Evolutionary conservation across 2,888 invertebrate species (phyloP), one percentile per base, ranked within the genome.

Genomic region (Lasiommata megera): DNA sequence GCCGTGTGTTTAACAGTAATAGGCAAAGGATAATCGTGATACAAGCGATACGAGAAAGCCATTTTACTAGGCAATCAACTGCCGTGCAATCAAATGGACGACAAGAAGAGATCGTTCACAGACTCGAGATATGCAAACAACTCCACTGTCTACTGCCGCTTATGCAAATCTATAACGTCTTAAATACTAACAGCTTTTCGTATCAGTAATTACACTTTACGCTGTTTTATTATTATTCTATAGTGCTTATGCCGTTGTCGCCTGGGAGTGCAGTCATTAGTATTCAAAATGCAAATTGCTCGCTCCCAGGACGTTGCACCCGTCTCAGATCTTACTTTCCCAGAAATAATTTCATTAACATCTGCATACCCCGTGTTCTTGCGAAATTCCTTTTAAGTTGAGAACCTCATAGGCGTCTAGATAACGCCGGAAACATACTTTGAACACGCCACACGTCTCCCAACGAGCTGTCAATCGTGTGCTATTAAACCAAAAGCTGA

Each of bases 331-430:
- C 82, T 82, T 79, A 82, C 83, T 85, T 88, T 88, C 86, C 77
- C 80, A 85, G 86, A 86, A 88, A 87, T 87, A 84, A 88, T 88
- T 87, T 85, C 83, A 85, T 87, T 86, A 86, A 84, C 84, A 84
- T 84, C 84, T 80, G 80, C 84, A 84, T 84, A 83, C 79, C 76
- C 77, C 62, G 55, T 66, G 64, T 63, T 76, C 72, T 73, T 72
- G 77, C 72, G 70, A 72, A 80, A 81, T 79, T 77, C 77, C 79
- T 81, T 78, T 76, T 48, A 47, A 59, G 41, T 59, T 61, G 55
- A 67, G 58, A 60, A 61, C 56, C 58, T 60, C 60, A 67, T 73
- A 76, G 73, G 69, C 69, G 70, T 70, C 74, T 74, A 16, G 17
- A 48, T 37, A 17, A 14, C 11, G 11, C 34, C 3, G 9, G 34